Evolutionary conservation across 2,113 vertebrate species (phyloP), one percentile per base, ranked within the genome.

Genomic region (Corydoras maculifer): DNA sequence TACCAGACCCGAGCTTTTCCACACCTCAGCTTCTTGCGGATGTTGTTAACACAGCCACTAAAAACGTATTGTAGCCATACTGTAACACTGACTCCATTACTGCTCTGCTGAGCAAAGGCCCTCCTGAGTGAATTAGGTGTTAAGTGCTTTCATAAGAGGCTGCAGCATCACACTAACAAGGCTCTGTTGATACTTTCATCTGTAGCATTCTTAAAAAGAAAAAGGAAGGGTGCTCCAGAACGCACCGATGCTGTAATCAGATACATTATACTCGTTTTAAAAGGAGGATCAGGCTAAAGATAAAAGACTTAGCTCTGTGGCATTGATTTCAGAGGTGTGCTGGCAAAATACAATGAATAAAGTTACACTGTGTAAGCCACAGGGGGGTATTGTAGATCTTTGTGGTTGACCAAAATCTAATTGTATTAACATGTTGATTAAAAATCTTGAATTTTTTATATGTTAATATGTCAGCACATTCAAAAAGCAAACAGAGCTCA

Each of bases 61-160:
- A 76, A 69, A 70, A 48, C 57, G 31, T 59, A 69, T 58, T 48
- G 13, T 18, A 5, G n/a, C 48, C 35, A 43, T 43, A 43, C 54
- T 50, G 61, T 51, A 68, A 69, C 70, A 58, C 49, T 53, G 25
- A 48, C 4, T 51, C 68, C 53, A 35, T 68, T 70, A 71, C 61
- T 15, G 60, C 68, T 65, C 69, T 12, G 31, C 12, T 77, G 68
- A 69, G 58, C 58, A 75, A 72, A 79, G 66, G 49, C 58, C 3
- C 66, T 66, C 58, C 15, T 51, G 66, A 69, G 18, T 57, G 70
- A 63, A 78, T 72, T 58, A 78, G 58, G 62, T 43, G 43, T 62
- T 58, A 68, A 68, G 49, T 68, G 60, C 59, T 79, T 71, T 49
- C 7, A 53, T 6, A 9, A 51, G 18, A 59, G 32, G n/a, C 64